A percentile compares a stretch with the other conserved stretches of the same genome.
phyloP scores from a whole-genome alignment of 2,888 invertebrate species.

The Acholoe squamosa region DNA sequence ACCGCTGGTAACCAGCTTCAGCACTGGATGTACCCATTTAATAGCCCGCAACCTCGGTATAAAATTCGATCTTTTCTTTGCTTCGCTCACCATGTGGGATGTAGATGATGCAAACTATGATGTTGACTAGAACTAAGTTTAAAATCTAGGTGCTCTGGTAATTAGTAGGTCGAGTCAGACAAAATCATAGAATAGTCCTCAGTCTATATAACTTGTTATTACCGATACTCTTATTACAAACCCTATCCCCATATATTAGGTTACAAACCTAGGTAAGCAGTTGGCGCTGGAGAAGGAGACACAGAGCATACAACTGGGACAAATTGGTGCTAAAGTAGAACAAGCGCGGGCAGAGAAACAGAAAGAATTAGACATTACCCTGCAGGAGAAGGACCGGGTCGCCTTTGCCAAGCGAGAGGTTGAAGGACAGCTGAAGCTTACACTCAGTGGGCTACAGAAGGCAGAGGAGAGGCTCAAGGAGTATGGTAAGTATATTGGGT shows the following conservation, averaged over 20 bases:
- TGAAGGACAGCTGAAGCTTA: constrained; percentile 73
- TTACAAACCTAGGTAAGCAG: constrained; percentile 71
- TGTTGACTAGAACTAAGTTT: no score
- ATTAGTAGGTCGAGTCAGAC: not conserved
- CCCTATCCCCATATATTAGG: no score
- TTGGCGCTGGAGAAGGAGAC: constrained; percentile 78
- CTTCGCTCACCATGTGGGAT: no score
- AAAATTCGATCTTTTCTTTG: no score
- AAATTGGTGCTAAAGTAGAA: constrained; percentile 77
- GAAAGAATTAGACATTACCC: constrained; percentile 72
- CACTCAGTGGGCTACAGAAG: constrained; percentile 73
- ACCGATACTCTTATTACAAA: constrained; percentile 64
- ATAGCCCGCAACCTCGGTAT: no score
- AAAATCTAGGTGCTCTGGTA: constrained; percentile 50
- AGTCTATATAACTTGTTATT: not conserved
- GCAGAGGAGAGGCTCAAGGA: constrained; percentile 72
- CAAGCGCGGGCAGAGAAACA: constrained; percentile 73
- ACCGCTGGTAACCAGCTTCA: no score
- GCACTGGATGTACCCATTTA: no score
- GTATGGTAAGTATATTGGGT: constrained; percentile 18
- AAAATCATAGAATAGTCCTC: not conserved
- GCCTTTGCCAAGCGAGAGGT: constrained; percentile 72
- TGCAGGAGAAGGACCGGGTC: constrained; percentile 73
- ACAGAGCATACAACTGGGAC: constrained; percentile 71
- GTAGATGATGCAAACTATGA: no score